Conservation (phyloP, 1,140 invertebrate species). For the Lineus longissimus region DNA sequence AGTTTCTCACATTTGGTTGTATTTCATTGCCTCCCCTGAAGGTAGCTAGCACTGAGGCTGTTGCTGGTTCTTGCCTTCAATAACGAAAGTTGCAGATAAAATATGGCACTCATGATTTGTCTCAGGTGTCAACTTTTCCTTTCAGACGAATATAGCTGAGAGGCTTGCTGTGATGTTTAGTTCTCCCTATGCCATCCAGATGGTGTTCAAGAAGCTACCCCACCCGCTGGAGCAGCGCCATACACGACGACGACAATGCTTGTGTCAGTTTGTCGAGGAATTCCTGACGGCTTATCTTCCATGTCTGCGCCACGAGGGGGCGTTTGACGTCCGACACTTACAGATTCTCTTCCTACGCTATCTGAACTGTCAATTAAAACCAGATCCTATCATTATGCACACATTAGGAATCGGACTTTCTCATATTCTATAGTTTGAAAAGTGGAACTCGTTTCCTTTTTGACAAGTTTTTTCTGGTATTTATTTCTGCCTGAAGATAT, state of each 20-base stretch:
- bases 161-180: conserved; percentile 15
- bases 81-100: too few relatives aligned
- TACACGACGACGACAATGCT: conserved; percentile 17
- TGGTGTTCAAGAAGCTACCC: conserved; percentile 16
- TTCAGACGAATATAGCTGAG: conserved; percentile 12
- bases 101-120: too few relatives aligned
- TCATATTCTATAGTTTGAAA: neutral
- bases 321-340: conserved; percentile 9
- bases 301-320: conserved; percentile 7
- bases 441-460: too few relatives aligned
- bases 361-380: conserved; percentile 13
- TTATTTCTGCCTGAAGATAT: too few relatives aligned
- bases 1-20: too few relatives aligned
- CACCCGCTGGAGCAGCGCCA: conserved; percentile 18
- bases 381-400: conserved; percentile 9
- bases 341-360: conserved; percentile 13
- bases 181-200: conserved; percentile 15
- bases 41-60: too few relatives aligned
- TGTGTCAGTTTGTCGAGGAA: conserved; percentile 24
- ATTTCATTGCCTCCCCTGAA: too few relatives aligned
- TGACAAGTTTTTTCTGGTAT: too few relatives aligned
- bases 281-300: conserved; percentile 22
- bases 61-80: too few relatives aligned
- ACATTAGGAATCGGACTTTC: conserved; percentile 9
- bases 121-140: neutral